Percentiles rank a stretch among this genome's conserved stretches.
These are phyloP conservation scores for Polia nebulosa DNA, from an alignment of 2,888 invertebrate genomes.

Conservation along the genomic window DNA sequence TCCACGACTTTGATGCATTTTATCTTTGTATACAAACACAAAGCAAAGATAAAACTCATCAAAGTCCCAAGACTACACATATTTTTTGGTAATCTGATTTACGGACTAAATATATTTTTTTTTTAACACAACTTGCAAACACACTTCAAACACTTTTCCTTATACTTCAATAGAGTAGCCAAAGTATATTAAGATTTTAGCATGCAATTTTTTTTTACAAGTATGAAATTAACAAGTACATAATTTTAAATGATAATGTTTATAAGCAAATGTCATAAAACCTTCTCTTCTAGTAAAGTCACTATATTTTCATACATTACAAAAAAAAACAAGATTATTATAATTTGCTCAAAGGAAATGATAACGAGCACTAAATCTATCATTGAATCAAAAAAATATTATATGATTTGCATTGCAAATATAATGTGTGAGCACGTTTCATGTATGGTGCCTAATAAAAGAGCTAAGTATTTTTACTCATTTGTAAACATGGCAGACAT, in stretches of 20 bases:
- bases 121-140: neutral
- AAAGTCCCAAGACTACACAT: too few relatives aligned
- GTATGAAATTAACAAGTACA: constrained; percentile 3
- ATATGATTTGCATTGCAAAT: constrained; percentile 60
- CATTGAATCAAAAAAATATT: constrained; percentile 38
- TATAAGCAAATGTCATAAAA: constrained; percentile 56
- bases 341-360: constrained; percentile 35
- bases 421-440: constrained; percentile 25
- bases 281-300: constrained; percentile 12
- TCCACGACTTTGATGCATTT: too few relatives aligned
- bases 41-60: too few relatives aligned
- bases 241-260: constrained; percentile 52
- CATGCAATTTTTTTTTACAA: neutral
- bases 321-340: constrained; percentile 19
- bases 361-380: constrained; percentile 34
- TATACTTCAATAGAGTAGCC: constrained; percentile 2
- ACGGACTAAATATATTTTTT: too few relatives aligned
- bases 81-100: too few relatives aligned
- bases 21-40: too few relatives aligned
- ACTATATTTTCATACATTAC: constrained; percentile 24
- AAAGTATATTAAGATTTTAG: too few relatives aligned
- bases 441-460: constrained; percentile 29
- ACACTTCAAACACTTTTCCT: neutral
- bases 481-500: neutral
- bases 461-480: neutral